Base-by-base conservation (phyloP, 2,888 invertebrate genomes). In the Acleris emargana region DNA sequence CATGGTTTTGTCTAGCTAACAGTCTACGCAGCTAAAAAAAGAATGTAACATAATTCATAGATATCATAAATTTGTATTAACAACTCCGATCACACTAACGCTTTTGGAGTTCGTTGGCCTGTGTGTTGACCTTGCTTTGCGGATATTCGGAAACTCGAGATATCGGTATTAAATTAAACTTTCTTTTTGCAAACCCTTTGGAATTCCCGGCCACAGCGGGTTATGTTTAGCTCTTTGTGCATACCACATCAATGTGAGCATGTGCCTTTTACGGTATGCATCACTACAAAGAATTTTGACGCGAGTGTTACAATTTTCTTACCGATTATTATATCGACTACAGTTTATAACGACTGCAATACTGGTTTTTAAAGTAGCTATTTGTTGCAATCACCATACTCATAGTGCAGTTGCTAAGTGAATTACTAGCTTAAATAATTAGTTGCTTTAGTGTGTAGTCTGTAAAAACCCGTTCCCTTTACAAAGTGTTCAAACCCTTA, bases 31-130 rank as follows among this genome's bases (percentile, higher is more conserved):
- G 47, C 18, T 45, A 58, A 52, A 32, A 58, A 52, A 32, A 45
- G 38, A 42, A 50, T 11, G 28, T 9, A n/a, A 32, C 45, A 60
- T 60, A 66, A 54, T 61, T 66, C 57, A 52, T 61, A 47, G 60
- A 57, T 52, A 55, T 60, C 59, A 55, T 61, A 51, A 61, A 57
- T 66, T 51, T 57, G 57, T 66, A 66, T 57, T 61, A 47, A 57
- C 55, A 60, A 45, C 55, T 61, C 60, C 52, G 47, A 25, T 22
- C 50, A 60, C 52, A 32, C 32, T 32, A 51, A 38, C 38, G 28
- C 20, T 13, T 45, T 50, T 25, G 25, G 62, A 75, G 86, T 80
- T 83, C 81, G 71, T 73, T 77, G 70, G 72, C 81, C 80, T 72
- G 69, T 47, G 70, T 61, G 62, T 69, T 70, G 76, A 71, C 77